Evolutionary conservation across 2,113 vertebrate species (phyloP).

Genomic region (Spea multiplicata): DNA sequence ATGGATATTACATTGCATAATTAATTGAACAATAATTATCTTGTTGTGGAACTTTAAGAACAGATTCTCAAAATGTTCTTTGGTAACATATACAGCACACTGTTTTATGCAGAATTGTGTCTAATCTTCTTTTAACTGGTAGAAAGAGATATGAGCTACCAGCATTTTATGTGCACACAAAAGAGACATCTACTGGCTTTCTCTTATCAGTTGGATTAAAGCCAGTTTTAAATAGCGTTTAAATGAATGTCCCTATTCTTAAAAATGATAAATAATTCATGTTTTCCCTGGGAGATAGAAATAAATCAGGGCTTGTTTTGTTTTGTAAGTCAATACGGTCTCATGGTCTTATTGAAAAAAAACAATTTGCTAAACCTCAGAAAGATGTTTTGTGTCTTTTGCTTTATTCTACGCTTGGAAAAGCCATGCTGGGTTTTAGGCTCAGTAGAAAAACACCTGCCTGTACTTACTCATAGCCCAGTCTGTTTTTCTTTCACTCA

Average conservation of each 20-base stretch:
- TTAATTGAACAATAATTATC: no score
- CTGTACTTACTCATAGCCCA: background rate
- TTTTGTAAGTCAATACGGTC: conserved; percentile 17
- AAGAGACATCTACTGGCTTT: conserved; percentile 1
- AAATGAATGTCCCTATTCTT: conserved; percentile 18
- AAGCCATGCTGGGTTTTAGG: conserved; percentile 1
- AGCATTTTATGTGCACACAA: background rate
- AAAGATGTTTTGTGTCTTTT: conserved; percentile 14
- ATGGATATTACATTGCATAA: no score
- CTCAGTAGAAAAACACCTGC: conserved; percentile 18
- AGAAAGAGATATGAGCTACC: background rate
- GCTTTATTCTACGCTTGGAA: background rate
- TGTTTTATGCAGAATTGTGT: background rate
- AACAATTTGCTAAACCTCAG: conserved; percentile 19
- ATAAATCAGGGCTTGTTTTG: conserved; percentile 36
- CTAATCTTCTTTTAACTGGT: conserved; percentile 1
- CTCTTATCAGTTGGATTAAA: conserved; percentile 20
- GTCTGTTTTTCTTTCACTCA: background rate
- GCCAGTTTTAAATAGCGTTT: conserved; percentile 13
- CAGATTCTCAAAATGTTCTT: no score
- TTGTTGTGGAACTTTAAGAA: no score
- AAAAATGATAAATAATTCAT: conserved; percentile 38
- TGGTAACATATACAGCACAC: no score
- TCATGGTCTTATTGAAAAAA: conserved; percentile 17
- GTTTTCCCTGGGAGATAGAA: conserved; percentile 23